Base-by-base conservation (phyloP, 2,113 vertebrate species). In the Hippocampus comes region DNA sequence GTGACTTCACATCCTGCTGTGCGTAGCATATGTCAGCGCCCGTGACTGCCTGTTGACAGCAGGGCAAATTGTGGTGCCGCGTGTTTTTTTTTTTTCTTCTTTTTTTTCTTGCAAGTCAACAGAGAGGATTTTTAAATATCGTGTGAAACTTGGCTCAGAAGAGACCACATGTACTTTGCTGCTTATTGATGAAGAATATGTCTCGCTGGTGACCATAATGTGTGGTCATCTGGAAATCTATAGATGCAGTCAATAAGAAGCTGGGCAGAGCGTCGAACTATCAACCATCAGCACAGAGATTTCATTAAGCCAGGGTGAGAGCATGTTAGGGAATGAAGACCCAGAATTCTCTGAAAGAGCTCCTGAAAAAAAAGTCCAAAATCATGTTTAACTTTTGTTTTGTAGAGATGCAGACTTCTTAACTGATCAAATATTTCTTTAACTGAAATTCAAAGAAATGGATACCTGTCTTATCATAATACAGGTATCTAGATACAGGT, bases 21-120 rank as follows among this genome's bases (percentile, higher is more conserved):
- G 84, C 86, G 74, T 76, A 84, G 76, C 89, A 89, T 90, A 90
- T 89, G 87, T 86, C 81, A 49, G 21, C 66, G 77, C 78, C 71
- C 76, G 73, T 61, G 70, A 71, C 72, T 0, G 78, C 75, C 61
- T 78, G 82, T 81, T 81, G 60, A 48, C 76, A 74, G 73, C 49
- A 64, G 23, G 51, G 59, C 74, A 70, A 56, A 71, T 66, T 55
- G 74, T 43, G 48, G 78, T 48, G 68, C 67, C 46, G 73, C 72
- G 68, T 63, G 75, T 70, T 56, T 30, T 15, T 75, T 63, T 73
- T 34, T 5, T 34, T 5, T 4, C 3, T 30, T 30, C 4, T 34
- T 34, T 5, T 5, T 34, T 34, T 34, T 5, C 1, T 38, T 76
- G 56, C 5, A 65, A 1, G 7, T n/a, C 8, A 30, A 15, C 14